Conservation (phyloP, 2,888 invertebrate genomes). For the Cheilosia soror region DNA sequence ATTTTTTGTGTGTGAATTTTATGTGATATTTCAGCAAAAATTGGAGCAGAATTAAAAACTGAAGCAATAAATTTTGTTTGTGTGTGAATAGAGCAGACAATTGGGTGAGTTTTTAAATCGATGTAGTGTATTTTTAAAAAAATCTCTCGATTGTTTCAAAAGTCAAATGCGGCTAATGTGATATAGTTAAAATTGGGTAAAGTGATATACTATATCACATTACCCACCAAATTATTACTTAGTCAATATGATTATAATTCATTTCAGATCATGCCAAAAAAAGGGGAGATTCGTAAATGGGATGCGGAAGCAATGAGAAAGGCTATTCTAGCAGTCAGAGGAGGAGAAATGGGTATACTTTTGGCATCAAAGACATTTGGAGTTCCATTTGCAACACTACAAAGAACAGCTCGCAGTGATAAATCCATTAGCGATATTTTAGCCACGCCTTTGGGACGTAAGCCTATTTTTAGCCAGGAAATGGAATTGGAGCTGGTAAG, state of each 20-base stretch:
- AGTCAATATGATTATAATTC: constrained; percentile 27
- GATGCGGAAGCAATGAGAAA: constrained; percentile 42
- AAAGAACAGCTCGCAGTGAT: constrained; percentile 37
- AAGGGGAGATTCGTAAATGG: constrained; percentile 43
- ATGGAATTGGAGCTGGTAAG: constrained; percentile 59
- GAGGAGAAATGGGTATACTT: constrained; percentile 38
- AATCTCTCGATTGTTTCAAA: constrained; percentile 19
- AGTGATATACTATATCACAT: constrained; percentile 51
- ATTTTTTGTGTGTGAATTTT: constrained; percentile 4
- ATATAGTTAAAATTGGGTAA: constrained; percentile 42
- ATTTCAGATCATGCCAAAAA: constrained; percentile 43
- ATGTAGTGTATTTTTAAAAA: constrained; percentile 24
- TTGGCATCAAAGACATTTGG: constrained; percentile 53
- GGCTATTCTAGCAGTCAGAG: constrained; percentile 27
- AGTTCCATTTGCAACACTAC: constrained; percentile 44
- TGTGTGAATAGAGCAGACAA: constrained; percentile 21
- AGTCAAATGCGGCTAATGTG: constrained; percentile 31
- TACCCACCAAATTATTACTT: constrained; percentile 35
- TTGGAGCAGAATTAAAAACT: background rate
- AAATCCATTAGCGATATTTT: constrained; percentile 38
- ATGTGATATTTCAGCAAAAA: background rate
- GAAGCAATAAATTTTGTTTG: constrained; percentile 5
- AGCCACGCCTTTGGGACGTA: constrained; percentile 54
- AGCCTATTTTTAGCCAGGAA: constrained; percentile 51
- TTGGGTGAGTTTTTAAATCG: constrained; percentile 30